Evolutionary conservation across 2,888 invertebrate species (phyloP), one percentile per base, ranked within the genome.

Genomic region (Psylliodes chrysocephalus): DNA sequence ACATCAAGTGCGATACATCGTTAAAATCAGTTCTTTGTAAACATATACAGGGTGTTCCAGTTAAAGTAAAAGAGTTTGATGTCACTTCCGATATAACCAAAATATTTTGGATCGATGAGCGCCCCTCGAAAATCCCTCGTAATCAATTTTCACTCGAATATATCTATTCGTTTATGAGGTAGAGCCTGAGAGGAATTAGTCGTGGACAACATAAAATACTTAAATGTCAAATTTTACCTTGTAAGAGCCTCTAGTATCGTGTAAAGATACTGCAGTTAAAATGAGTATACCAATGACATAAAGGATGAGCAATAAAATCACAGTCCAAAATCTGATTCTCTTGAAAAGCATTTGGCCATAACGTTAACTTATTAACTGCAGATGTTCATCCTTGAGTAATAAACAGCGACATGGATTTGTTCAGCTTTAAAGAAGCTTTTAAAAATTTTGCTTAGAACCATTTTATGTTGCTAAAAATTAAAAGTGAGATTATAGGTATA

Each of bases 281-380:
- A 84, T 75, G 3, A 84, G 73, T 14, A 84, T 82, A 14, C 83
- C 84, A 46, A 79, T 78, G 63, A 84, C 72, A 70, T 84, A 84
- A 47, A 82, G 67, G 53, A 80, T 74, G 64, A 84, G 77, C 63
- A 84, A 74, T 60, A 81, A 69, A 60, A 79, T 82, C 71, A 84
- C 78, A 59, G 82, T 77, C 79, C 82, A 83, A 75, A 84, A 77
- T 72, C 83, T 80, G 71, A 83, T 77, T 73, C 79, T 80, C 71
- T 79, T 79, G 77, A 81, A 70, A 73, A 75, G 79, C 81, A 81
- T 81, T 72, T 77, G 79, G 64, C 79, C 79, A 79, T 79, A 64
- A n/a, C 66, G 64, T 65, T 66, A 14, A 19, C 14, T n/a, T 55
- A 25, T 44, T 55, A 25, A 46, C 15, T 14, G 33, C 22, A 55